Percentiles rank a stretch among this genome's conserved stretches.
Evolutionary conservation across 92 coral and sea anemone species (phyloP).

Genomic region (Diadumene lineata): DNA sequence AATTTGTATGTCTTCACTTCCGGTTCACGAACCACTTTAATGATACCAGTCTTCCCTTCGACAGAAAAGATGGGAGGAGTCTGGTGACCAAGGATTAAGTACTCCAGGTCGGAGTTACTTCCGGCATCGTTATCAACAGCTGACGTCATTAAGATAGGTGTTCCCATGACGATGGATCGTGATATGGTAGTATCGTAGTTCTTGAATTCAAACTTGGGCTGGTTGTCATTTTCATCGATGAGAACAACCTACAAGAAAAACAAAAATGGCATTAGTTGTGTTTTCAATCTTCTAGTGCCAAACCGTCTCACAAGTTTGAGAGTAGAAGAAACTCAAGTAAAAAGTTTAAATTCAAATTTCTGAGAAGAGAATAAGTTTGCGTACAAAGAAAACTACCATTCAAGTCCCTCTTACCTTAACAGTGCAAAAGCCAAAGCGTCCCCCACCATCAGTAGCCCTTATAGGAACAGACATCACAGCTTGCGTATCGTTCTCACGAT

Average conservation of each 20-base stretch:
- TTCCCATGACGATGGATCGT: constrained; percentile 58
- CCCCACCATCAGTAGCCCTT: constrained; percentile 94
- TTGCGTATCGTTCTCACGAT: constrained; percentile 82
- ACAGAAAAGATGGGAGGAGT: constrained; percentile 92
- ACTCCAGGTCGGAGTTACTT: constrained; percentile 78
- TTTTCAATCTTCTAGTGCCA: too few relatives aligned
- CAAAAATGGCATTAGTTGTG: too few relatives aligned
- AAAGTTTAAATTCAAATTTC: too few relatives aligned
- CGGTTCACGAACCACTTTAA: constrained; percentile 70
- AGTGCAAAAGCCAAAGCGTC: constrained; percentile 84
- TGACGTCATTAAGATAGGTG: constrained; percentile 72
- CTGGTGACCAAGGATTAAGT: constrained; percentile 88
- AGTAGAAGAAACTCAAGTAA: too few relatives aligned
- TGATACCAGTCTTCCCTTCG: constrained; percentile 63
- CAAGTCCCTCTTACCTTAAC: constrained; percentile 76
- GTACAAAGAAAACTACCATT: background rate
- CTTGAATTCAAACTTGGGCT: constrained; percentile 82
- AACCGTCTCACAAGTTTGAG: too few relatives aligned
- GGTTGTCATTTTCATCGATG: constrained; percentile 93
- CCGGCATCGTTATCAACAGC: constrained; percentile 90
- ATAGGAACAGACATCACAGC: constrained; percentile 82
- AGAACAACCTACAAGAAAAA: constrained; percentile 58
- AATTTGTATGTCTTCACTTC: constrained; percentile 80
- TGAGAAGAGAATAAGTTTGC: background rate
- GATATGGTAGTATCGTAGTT: constrained; percentile 84